Evolutionary conservation across 1,140 invertebrate genomes (phyloP), one percentile per base, ranked within the genome.

Genomic region (Oscheius sp.): DNA sequence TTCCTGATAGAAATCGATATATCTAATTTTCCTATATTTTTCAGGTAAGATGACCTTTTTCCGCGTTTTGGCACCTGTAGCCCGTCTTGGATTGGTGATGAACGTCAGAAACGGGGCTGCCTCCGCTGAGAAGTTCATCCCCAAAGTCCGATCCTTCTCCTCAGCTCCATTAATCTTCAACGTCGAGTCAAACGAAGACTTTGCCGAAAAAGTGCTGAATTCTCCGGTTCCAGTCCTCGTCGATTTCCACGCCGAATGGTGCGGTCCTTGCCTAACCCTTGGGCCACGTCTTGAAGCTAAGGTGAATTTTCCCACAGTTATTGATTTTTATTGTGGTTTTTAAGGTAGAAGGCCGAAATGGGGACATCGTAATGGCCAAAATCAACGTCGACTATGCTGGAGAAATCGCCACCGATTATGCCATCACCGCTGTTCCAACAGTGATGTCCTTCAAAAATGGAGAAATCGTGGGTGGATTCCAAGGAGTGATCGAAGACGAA

Each of bases 191-290:
- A 20, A 20, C 15, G 49, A 68, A 26, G 55, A 59, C 26, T 68
- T 59, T 31, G 38, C 20, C 29, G 67, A 68, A 34, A 68, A 68
- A 23, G 67, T 68, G 3, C 46, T 23, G 4, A 13, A 45, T 26
- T 46, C 7, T 45, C 29, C 26, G 3, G 91, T 91, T 80, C 86
- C 97, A 79, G 91, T 96, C 29, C 89, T 96, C 31, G 90, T 97
- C 68, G 93, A 95, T 83, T 88, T 88, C 71, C 86, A 81, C 79
- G 88, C 88, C 18, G 84, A 82, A 2, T 89, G 88, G 88, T 89
- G 88, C 86, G 93, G 93, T 0, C 94, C 94, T 13, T 97, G 94
- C 88, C 93, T 92, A 85, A 88, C 90, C 86, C 95, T 97, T 85
- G 89, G 90, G 3, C 94, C 94, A 10, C 90, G 86, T 74, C 76